Base-by-base conservation (phyloP, 2,113 vertebrate genomes). In the Tympanuchus pallidicinctus region DNA sequence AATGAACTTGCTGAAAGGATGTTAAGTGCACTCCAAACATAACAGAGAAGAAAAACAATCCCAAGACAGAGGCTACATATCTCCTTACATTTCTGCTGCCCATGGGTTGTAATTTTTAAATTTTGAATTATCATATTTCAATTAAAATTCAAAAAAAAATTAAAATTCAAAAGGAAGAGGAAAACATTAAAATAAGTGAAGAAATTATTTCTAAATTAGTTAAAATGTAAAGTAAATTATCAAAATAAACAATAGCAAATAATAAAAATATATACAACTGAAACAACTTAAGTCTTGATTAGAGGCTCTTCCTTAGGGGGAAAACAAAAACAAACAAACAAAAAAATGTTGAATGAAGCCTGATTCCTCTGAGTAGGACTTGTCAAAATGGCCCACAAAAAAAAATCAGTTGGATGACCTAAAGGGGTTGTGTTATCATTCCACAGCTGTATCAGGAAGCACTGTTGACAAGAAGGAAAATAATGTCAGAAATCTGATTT, bases 381-480 rank as follows among this genome's bases (percentile, higher is more conserved):
- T 82, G 42, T 65, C 67, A n/a, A 32, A 78, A 10, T 17, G 22
- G 16, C 19, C 47, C 14, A 57, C 38, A 67, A 92, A 88, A 90
- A 90, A 83, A 77, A 83, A 77, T n/a, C 27, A 11, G 32, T 0
- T 61, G 57, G 88, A 61, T 79, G 88, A 84, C 48, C 73, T 75
- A 48, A 30, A 86, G 74, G 52, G 20, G 43, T 69, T 78, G 13
- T 84, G 76, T 92, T 93, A 72, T 86, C 65, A 81, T 92, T 86
- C 87, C 30, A 34, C 25, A 61, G 52, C 25, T 88, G 65, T 45
- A 75, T 69, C 80, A 88, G 76, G 70, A 96, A 92, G 40, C 21
- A 50, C n/a, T 75, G 52, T 16, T 93, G 80, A 93, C 80, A 88
- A 71, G 76, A 93, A 88, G 64, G 64, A 86, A 86, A 81, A 69